Conservation (phyloP, 2,797 vertebrate species). For the Coracias cyanogaster region DNA sequence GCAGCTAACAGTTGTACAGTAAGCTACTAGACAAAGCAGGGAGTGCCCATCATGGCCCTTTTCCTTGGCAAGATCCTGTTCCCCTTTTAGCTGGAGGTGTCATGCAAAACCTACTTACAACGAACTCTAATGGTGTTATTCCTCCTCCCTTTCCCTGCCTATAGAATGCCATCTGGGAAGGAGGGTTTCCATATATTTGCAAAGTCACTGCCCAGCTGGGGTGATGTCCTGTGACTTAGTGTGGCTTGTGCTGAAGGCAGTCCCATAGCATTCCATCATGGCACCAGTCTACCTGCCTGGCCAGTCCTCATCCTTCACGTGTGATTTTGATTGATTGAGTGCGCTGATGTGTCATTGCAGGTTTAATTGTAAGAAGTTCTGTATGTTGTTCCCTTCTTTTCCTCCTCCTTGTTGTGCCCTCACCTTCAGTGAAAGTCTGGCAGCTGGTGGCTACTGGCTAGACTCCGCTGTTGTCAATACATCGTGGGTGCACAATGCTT, state of each 20-base stretch:
- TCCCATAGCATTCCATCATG: background rate
- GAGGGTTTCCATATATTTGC: background rate
- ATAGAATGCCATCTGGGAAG: background rate
- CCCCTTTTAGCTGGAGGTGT: background rate
- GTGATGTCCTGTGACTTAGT: background rate
- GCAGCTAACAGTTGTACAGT: background rate
- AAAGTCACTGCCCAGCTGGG: background rate
- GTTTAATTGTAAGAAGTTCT: background rate
- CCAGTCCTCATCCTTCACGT: background rate
- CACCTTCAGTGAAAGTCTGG: rapidly evolving
- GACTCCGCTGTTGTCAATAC: background rate
- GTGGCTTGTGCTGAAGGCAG: background rate
- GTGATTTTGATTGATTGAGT: background rate
- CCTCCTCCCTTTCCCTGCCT: background rate
- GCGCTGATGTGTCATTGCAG: background rate
- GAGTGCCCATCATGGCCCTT: background rate
- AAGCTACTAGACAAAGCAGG: background rate
- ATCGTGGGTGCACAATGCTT: background rate
- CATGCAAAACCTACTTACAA: background rate
- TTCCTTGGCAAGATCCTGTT: background rate
- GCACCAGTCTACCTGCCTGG: background rate
- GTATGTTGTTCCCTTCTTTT: background rate
- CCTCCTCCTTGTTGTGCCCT: background rate
- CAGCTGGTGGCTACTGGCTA: background rate
- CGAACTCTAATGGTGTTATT: background rate